Conservation (phyloP, 2,113 vertebrate species). For the Vulpes lagopus region DNA sequence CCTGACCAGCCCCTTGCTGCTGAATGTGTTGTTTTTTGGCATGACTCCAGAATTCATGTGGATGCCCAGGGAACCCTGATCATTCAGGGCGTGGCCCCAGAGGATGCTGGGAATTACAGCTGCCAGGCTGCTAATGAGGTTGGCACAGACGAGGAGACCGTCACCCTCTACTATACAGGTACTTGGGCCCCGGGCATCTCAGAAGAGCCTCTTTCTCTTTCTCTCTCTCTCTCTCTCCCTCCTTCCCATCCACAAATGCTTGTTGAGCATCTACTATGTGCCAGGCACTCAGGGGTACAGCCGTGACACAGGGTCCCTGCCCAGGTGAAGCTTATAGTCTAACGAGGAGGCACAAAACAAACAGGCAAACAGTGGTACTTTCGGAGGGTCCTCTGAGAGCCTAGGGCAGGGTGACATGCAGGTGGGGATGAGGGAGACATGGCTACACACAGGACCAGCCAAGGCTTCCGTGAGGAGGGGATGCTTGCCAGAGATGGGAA, state of each 20-base stretch:
- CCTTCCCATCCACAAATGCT: accelerated
- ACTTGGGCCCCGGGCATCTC: background rate
- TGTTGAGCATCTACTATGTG: background rate
- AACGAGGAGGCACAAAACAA: background rate
- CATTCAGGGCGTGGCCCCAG: slow-evolving; percentile 89
- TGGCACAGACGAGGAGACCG: slow-evolving; percentile 87
- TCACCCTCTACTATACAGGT: slow-evolving; percentile 85
- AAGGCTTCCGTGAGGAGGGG: background rate
- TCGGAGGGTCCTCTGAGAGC: background rate
- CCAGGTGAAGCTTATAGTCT: background rate
- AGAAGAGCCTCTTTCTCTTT: accelerated
- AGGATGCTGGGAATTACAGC: slow-evolving; percentile 95
- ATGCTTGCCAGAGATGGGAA: accelerated
- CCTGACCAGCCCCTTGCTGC: background rate
- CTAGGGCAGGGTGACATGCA: accelerated
- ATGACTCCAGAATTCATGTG: slow-evolving; percentile 83
- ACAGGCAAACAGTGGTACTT: background rate
- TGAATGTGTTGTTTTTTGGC: slow-evolving; percentile 38
- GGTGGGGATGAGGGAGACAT: accelerated
- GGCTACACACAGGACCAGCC: background rate
- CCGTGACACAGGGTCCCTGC: background rate
- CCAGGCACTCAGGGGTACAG: background rate
- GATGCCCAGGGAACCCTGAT: slow-evolving; percentile 88
- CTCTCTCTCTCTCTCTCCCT: background rate
- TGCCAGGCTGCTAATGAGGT: slow-evolving; percentile 90